A percentile compares a stretch with the other conserved stretches of the same genome.
Evolutionary conservation across 2,797 vertebrate species (phyloP).

Genomic region (Oreonectes daqikongensis): DNA sequence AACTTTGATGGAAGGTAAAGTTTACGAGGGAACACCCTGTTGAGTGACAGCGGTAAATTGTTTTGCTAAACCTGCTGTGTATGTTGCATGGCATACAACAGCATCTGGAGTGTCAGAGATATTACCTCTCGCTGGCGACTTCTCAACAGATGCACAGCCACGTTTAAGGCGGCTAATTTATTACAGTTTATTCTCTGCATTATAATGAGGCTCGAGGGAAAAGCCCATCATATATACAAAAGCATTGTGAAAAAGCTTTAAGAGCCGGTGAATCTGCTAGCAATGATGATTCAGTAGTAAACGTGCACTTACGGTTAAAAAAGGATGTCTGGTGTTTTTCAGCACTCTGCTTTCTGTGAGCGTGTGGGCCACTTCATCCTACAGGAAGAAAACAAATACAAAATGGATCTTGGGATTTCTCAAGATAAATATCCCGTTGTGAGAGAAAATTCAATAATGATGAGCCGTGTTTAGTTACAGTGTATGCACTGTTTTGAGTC

Average conservation of each 20-base stretch:
- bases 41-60: constrained; percentile 54
- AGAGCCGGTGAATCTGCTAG: constrained; percentile 8
- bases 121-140: constrained; percentile 63
- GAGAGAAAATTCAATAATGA: not conserved
- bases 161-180: constrained; percentile 64
- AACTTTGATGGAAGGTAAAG: constrained; percentile 66
- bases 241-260: constrained; percentile 43
- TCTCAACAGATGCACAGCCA: constrained; percentile 58
- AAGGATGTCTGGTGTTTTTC: constrained; percentile 96
- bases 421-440: not conserved
- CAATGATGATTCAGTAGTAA: constrained; percentile 36
- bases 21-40: constrained; percentile 42
- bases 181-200: constrained; percentile 62
- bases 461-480: constrained; percentile 6
- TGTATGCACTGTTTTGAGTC: constrained; percentile 5
- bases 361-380: constrained; percentile 98
- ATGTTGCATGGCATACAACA: constrained; percentile 58
- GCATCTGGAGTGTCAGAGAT: constrained; percentile 67
- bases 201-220: constrained; percentile 63
- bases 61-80: constrained; percentile 64
- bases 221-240: constrained; percentile 52
- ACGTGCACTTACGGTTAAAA: constrained; percentile 90
- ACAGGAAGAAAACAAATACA: constrained; percentile 58
- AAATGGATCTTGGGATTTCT: not conserved
- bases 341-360: constrained; percentile 96